A percentile compares a stretch with the other conserved stretches of the same genome.
Evolutionary conservation across 2,113 vertebrate genomes (phyloP).

Genomic region (Boleophthalmus pectinirostris): DNA sequence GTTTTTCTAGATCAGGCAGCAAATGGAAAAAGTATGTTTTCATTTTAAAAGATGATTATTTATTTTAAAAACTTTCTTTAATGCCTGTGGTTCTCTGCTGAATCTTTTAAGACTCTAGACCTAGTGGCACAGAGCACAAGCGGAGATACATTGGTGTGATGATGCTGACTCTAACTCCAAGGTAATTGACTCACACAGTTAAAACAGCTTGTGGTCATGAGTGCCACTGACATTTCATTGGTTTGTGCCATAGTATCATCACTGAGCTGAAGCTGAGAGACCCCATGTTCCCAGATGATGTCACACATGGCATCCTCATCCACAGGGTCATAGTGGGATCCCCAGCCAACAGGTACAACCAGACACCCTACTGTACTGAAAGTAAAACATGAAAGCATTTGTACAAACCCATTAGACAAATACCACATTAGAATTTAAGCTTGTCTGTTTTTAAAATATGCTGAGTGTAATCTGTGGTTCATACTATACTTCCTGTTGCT

Average conservation of each 20-base stretch:
- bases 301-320: slow-evolving; percentile 89
- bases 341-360: slow-evolving; percentile 83
- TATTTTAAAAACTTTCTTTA: background rate
- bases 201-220: background rate
- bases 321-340: slow-evolving; percentile 90
- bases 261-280: slow-evolving; percentile 88
- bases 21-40: slow-evolving; percentile 81
- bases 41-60: background rate
- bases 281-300: slow-evolving; percentile 85
- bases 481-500: slow-evolving; percentile 15
- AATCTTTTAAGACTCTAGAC: slow-evolving; percentile 78
- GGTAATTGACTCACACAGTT: slow-evolving; percentile 67
- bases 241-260: slow-evolving; percentile 81
- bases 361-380: background rate
- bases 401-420: background rate
- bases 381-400: no score
- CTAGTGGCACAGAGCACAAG: slow-evolving; percentile 74
- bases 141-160: slow-evolving; percentile 93
- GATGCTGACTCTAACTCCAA: slow-evolving; percentile 93
- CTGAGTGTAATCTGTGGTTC: background rate
- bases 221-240: background rate
- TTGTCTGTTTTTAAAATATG: background rate
- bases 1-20: slow-evolving; percentile 82
- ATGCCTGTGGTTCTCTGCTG: background rate
- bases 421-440: no score